Evolutionary conservation across 2,797 vertebrate genomes (phyloP), one percentile per base, ranked within the genome.

Genomic region (Myotis vivesi): DNA sequence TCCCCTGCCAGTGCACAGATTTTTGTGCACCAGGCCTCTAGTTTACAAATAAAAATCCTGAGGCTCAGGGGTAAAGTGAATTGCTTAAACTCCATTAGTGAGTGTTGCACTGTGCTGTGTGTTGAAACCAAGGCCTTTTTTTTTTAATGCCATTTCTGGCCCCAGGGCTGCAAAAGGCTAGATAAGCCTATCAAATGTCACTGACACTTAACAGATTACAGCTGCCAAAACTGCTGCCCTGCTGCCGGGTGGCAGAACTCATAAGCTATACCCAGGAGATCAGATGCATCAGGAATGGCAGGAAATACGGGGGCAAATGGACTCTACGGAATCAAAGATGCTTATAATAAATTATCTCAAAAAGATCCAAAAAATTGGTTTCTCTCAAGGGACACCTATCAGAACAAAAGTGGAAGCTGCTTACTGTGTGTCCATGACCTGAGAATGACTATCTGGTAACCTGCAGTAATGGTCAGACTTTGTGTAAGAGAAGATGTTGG

Each of bases 301-400:
- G 72, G 49, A 94, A 96, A 91, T 55, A 36, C 1, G 51, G 46
- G 36, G 23, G 20, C 22, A 62, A 46, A 1, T 36, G 25, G 53
- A 25, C 72, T 76, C 68, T 5, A 3, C 82, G 68, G 49, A 90
- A 82, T 51, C 81, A 59, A 84, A 94, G 80, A 81, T 36, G 38
- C 68, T 75, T 87, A 6, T 44, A 75, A 75, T 72, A 53, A 76
- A 62, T 75, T 77, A 46, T 51, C 51, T 93, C 69, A 62, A 88
- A 93, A 88, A 94, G 64, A 82, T 69, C 41, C 36, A 38, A 55
- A 46, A 86, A 91, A 93, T 30, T 71, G n/a, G 15, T 23, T 92
- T 89, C 79, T 79, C 33, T 57, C 0, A 0, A 64, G 16, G 33
- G 33, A 87, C 17, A 38, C 53, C 38, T 62, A 10, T 46, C 17